Base-by-base conservation (phyloP, 53 echinoderm and acorn worm species). In the Echinarachnius parma region DNA sequence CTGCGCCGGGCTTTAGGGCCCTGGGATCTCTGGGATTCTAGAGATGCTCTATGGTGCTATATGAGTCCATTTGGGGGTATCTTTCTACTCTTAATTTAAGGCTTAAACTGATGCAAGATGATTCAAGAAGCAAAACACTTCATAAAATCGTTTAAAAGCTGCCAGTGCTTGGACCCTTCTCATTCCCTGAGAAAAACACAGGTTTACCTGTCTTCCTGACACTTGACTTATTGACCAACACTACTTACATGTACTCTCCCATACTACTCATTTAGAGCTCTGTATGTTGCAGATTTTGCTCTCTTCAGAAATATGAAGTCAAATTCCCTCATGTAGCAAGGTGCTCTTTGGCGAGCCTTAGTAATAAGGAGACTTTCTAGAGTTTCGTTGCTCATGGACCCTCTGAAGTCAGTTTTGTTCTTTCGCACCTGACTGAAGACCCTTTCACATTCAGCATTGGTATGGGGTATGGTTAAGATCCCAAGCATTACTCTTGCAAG, bases 371-470 rank as follows among this genome's bases (percentile, higher is more conserved):
- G 15, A 48, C 64, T 49, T 37, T 31, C 21, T 29, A 80, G 58
- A 57, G 80, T 80, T 58, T 36, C 33, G 21, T 33, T 71, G 36
- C 69, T 71, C 81, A 81, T 81, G n/a, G 71, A 65, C 28, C 65
- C 45, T 57, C 83, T 64, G 45, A 77, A 82, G 31, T 82, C 83
- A 42, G 64, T 75, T 76, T 76, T 82, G 32, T 75, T 82, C 48
- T 82, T 76, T 20, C 83, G 53, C 10, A 76, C 83, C 15, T 77
- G 64, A 33, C 72, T 76, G 48, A 82, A 82, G 3, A 63, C 64
- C 31, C 75, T 62, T 45, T 82, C 82, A 75, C 82, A 82, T 27
- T 62, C 63, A 7, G 72, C 71, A 72, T 81, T 81, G 29, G 53
- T 50, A 44, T 78, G 78, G 4, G 79, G 79, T 36, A 79, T 79